Evolutionary conservation across 2,888 invertebrate species (phyloP), one percentile per base, ranked within the genome.

Genomic region (Smittia sp.): DNA sequence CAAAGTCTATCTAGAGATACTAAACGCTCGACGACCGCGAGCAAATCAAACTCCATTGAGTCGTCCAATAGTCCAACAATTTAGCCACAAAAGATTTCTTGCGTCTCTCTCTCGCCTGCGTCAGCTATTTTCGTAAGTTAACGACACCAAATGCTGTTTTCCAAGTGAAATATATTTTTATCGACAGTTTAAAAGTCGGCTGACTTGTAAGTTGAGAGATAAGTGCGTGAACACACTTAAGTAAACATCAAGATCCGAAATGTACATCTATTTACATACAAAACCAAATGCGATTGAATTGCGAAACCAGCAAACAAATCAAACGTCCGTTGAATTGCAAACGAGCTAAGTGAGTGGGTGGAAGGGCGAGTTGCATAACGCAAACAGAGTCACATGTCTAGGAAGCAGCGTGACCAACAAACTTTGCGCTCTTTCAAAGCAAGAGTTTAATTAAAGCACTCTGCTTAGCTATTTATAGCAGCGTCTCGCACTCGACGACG

Each of bases 311-410:
- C 46, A 46, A 46, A 46, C n/a, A 15, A 46, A 46, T 46, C 46
- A 46, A 32, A 46, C 6, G 11, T n/a, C 15, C n/a, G n/a, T 46
- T 11, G 46, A n/a, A n/a, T 46, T 15, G 46, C 15, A 11, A 11
- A 46, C 15, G 11, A 46, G 46, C n/a, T 46, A 15, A 46, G 15
- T n/a, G 46, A 46, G 46, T 6, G n/a, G 46, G 46, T 46, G 2
- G 15, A 46, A 9, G 6, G 46, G 6, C 46, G 11, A 15, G 46
- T 68, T 68, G 68, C 68, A 68, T 68, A 68, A 68, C 68, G 27
- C 38, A 68, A 68, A 58, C n/a, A 46, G 25, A 65, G 39, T 68
- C 68, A 68, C 68, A 68, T 68, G 65, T 58, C 58, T 58, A 58
- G 46, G 46, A 46, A 46, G 15, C 15, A 1, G 15, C n/a, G 6